Base-by-base conservation (phyloP, 2,113 vertebrate species). In the Megatriorchis doriae region DNA sequence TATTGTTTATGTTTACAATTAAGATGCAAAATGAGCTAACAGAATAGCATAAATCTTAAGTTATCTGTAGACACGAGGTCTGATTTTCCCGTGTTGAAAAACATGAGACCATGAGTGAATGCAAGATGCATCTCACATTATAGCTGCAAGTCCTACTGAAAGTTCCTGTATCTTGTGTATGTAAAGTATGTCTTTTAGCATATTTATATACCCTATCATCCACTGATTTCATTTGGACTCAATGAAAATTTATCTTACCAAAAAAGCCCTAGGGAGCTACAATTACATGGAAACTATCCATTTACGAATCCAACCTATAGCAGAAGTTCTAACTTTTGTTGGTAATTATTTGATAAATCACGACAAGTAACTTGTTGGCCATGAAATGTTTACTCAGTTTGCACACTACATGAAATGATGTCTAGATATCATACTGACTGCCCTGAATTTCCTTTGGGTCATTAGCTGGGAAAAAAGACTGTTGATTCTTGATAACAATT, bases 381-480 rank as follows among this genome's bases (percentile, higher is more conserved):
- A 23, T 23, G 14, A 86, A 75, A 68, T 19, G 20, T 34, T n/a
- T 3, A 43, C 42, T 56, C 9, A 16, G 20, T 40, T 63, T 42
- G 38, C 59, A 62, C 31, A 43, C 32, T 83, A 15, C 19, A 10
- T 58, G 73, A 77, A 16, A 5, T 45, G 73, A 61, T 58, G 86
- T 48, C 55, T 11, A 36, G 50, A 67, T 88, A 83, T 67, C 67
- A 36, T n/a, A 59, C 19, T 7, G 50, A 84, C 77, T 47, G 52
- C 87, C 84, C 78, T 55, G 16, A 50, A 81, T 47, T 75, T 77
- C 86, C 71, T 91, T 59, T 3, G 10, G 80, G 90, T 68, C 82
- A 86, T 84, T 95, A 75, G 48, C 40, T 7, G 22, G n/a, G 47
- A 93, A 45, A 66, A 77, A 92, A 91, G 62, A 81, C 94, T 43